These are phyloP conservation scores for Pseudochromis fuscus DNA, from an alignment of 2,797 vertebrate species.

Conservation along the genomic window DNA sequence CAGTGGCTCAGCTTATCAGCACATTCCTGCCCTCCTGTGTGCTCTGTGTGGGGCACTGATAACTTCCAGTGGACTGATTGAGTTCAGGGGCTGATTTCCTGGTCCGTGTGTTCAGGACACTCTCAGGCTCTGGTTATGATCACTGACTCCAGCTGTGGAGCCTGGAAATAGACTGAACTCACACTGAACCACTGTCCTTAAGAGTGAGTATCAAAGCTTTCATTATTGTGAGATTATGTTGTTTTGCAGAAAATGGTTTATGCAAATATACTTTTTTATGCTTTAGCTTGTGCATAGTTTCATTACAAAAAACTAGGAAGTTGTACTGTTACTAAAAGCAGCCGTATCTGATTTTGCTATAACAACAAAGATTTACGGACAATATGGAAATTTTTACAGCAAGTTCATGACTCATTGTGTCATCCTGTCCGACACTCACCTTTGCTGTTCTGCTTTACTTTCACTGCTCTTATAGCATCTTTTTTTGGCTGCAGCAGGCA, in stretches of 20 bases:
- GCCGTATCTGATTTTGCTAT: not conserved
- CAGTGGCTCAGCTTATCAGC: conserved; percentile 80
- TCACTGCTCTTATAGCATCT: not conserved
- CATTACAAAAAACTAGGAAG: not conserved
- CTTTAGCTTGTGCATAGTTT: not conserved
- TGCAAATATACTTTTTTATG: not conserved
- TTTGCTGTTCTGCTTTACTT: not conserved
- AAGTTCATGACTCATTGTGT: not conserved
- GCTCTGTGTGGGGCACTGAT: conserved; percentile 78
- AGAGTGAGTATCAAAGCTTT: conserved; percentile 3
- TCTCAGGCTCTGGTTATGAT: conserved; percentile 65
- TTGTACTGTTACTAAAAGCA: not conserved
- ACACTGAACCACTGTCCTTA: conserved; percentile 5
- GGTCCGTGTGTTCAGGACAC: conserved; percentile 59
- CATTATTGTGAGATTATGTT: not conserved
- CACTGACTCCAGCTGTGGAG: conserved; percentile 44
- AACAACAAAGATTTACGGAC: not conserved
- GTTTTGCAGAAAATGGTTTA: not conserved
- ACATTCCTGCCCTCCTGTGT: conserved; percentile 78
- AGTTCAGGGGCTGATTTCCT: conserved; percentile 73
- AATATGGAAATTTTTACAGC: not conserved
- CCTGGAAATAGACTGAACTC: conserved; percentile 50
- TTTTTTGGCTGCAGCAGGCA: not conserved
- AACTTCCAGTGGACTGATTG: conserved; percentile 74
- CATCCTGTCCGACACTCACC: no score